Percentiles rank a stretch among this genome's conserved stretches.
These are phyloP conservation scores for Spongilla lacustris DNA, from an alignment of 37 sponge, comb jelly and placozoan species.

Conservation along the genomic window DNA sequence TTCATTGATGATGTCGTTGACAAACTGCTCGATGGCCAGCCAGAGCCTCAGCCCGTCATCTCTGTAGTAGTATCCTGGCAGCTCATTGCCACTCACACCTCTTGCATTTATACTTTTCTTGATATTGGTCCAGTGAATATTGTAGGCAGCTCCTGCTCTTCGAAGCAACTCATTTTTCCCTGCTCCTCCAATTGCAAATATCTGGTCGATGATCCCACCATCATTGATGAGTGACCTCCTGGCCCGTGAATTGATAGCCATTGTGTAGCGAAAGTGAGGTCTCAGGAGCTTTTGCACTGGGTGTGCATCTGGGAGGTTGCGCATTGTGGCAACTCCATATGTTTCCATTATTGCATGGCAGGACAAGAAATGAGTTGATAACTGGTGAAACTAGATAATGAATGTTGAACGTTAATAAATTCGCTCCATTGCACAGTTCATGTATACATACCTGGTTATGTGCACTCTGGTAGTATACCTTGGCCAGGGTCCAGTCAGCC, in stretches of 20 bases:
- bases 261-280: constrained; percentile 65
- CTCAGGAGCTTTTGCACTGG: constrained; percentile 69
- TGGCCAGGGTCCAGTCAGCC: constrained; percentile 62
- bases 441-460: constrained; percentile 20
- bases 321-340: constrained; percentile 54
- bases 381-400: constrained; percentile 47
- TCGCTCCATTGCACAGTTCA: not conserved
- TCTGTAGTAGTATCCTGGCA: constrained; percentile 76
- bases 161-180: not conserved
- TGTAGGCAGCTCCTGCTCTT: not conserved
- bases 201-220: constrained; percentile 51
- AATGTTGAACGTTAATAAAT: not conserved
- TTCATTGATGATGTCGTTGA: constrained; percentile 31
- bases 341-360: constrained; percentile 76
- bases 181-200: constrained; percentile 55
- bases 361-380: constrained; percentile 62
- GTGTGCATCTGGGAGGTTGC: constrained; percentile 70
- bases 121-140: constrained; percentile 2
- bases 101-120: constrained; percentile 34
- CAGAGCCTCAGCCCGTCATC: constrained; percentile 71
- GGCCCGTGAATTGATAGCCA: constrained; percentile 67
- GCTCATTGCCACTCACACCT: constrained; percentile 48
- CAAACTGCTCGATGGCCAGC: constrained; percentile 48
- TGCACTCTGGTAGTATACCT: constrained; percentile 44
- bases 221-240: constrained; percentile 30